A percentile compares a stretch with the other conserved stretches of the same genome.
Evolutionary conservation across 2,113 vertebrate species (phyloP).

Genomic region (Falco punctatus): DNA sequence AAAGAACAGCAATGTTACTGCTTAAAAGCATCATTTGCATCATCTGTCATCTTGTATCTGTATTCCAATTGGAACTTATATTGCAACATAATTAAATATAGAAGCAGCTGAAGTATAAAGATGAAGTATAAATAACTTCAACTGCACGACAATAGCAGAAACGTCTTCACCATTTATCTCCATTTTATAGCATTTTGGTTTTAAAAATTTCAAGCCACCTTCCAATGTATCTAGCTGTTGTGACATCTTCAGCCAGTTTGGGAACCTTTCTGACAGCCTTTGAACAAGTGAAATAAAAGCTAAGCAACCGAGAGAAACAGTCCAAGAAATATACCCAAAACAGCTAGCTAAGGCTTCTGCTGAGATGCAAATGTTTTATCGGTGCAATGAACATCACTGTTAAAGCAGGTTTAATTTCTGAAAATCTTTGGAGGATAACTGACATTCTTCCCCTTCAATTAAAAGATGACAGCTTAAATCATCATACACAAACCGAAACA

Average conservation of each 20-base stretch:
- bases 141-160: neutral
- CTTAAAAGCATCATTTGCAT: neutral
- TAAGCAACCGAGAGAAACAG: neutral
- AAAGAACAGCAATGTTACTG: neutral
- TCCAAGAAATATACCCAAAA: neutral
- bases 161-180: neutral
- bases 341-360: neutral
- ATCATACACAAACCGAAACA: neutral
- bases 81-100: slow-evolving; percentile 38
- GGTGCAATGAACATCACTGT: neutral
- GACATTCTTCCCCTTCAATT: neutral
- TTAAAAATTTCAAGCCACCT: neutral
- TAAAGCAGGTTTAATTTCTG: neutral
- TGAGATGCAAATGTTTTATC: neutral
- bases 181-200: neutral
- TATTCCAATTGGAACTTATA: slow-evolving; percentile 1
- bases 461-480: neutral
- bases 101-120: slow-evolving; percentile 9
- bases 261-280: neutral
- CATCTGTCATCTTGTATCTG: neutral
- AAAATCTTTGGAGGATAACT: neutral
- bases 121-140: slow-evolving; percentile 34
- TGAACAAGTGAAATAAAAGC: neutral
- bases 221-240: neutral
- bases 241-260: neutral